A percentile compares a stretch with the other conserved stretches of the same genome.
phyloP scores from a whole-genome alignment of 2,888 invertebrate genomes.

The Pollenia labialis region DNA sequence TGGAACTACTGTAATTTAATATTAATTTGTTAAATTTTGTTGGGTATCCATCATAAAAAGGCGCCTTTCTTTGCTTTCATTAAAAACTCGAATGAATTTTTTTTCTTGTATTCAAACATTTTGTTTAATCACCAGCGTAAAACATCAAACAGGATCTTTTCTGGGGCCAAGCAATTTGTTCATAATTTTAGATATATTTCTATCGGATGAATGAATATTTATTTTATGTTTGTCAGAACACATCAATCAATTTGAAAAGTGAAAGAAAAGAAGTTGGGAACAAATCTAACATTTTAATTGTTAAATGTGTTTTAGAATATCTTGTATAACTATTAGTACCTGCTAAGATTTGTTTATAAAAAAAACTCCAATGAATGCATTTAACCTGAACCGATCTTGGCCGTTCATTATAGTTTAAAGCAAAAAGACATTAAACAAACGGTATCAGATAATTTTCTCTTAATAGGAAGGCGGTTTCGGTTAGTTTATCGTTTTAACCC shows the following conservation, averaged over 20 bases:
- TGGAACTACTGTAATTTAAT: conserved; percentile 80
- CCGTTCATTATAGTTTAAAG: conserved; percentile 23
- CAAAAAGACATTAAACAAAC: conserved; percentile 19
- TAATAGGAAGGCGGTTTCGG: not conserved
- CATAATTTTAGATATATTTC: conserved; percentile 4
- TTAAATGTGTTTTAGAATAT: conserved; percentile 17
- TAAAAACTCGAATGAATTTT: conserved; percentile 3
- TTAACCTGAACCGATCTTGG: conserved; percentile 14
- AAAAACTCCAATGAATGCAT: not conserved
- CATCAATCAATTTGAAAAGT: conserved; percentile 53
- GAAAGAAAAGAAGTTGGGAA: conserved; percentile 34
- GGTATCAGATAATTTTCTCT: conserved; percentile 16
- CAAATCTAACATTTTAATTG: conserved; percentile 54
- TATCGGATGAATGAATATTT: not conserved
- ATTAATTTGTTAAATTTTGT: conserved; percentile 81
- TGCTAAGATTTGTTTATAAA: conserved; percentile 18
- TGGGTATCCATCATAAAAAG: conserved; percentile 67
- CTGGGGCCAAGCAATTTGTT: conserved; percentile 21
- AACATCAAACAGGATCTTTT: conserved; percentile 56
- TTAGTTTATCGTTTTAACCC: not conserved
- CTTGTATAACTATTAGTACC: conserved; percentile 38
- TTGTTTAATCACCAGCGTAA: conserved; percentile 53
- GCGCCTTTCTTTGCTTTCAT: conserved; percentile 75
- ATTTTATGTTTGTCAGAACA: conserved; percentile 32
- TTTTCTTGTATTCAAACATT: conserved; percentile 24